Percentiles rank a stretch among this genome's conserved stretches.
These are phyloP conservation scores for Archilochus colubris DNA, from an alignment of 2,113 vertebrate genomes.

Conservation along the genomic window DNA sequence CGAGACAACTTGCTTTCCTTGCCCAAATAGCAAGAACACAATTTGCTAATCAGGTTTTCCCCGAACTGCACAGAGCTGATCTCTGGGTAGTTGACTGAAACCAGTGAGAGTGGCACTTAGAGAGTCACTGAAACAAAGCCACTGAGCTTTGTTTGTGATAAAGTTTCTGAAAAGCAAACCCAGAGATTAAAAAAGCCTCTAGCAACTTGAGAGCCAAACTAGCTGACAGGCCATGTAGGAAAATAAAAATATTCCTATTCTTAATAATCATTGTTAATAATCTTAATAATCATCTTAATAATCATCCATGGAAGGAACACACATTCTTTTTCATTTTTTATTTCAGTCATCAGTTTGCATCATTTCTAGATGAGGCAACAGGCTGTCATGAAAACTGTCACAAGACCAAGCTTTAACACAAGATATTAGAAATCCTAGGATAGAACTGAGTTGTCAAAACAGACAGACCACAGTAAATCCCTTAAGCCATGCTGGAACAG, in stretches of 20 bases:
- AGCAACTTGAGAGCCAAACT: not conserved
- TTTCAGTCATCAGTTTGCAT: not conserved
- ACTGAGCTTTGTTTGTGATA: not conserved
- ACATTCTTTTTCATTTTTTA: not conserved
- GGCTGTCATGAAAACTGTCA: not conserved
- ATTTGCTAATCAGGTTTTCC: not conserved
- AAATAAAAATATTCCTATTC: constrained; percentile 5
- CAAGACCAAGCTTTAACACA: constrained; percentile 26
- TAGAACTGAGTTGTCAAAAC: not conserved
- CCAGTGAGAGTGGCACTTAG: not conserved
- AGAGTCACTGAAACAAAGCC: not conserved
- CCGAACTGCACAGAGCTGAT: not conserved
- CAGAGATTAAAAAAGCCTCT: not conserved
- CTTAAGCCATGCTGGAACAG: constrained; percentile 16
- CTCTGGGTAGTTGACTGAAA: not conserved
- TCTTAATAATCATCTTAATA: constrained; percentile 12
- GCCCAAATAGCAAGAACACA: not conserved
- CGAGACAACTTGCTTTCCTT: not conserved
- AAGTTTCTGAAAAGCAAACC: not conserved
- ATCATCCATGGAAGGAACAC: not conserved
- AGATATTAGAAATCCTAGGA: constrained; percentile 45
- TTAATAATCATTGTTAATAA: not conserved
- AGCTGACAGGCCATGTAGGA: not conserved
- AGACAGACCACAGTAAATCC: constrained; percentile 43
- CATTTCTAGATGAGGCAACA: not conserved